Percentiles rank a stretch among this genome's conserved stretches.
Conservation (phyloP, 2,888 invertebrate species). For the Cinara cedri region DNA sequence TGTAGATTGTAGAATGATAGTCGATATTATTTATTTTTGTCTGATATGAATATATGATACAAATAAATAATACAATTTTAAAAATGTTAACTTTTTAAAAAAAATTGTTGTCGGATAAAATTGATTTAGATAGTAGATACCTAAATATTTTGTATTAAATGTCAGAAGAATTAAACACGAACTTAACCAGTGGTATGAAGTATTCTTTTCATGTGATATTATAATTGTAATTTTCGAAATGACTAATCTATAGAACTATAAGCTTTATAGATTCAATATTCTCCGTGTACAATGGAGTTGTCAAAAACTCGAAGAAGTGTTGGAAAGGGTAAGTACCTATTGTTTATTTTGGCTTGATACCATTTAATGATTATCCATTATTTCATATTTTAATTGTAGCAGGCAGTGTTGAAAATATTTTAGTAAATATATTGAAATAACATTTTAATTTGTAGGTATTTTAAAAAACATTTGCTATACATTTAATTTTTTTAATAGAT, state of each 20-base stretch:
- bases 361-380: constrained; percentile 6
- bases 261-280: not conserved
- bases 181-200: no score
- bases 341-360: constrained; percentile 39
- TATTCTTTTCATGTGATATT: not conserved
- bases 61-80: no score
- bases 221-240: not conserved
- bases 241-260: not conserved
- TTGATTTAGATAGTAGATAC: not conserved
- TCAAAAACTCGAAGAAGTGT: constrained; percentile 43
- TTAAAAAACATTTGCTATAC: no score
- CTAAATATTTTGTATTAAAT: not conserved
- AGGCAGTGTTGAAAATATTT: not conserved
- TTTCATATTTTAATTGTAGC: constrained; percentile 11
- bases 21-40: not conserved
- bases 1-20: not conserved
- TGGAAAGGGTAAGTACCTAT: constrained; percentile 48
- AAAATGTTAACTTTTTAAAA: not conserved
- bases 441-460: no score
- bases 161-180: no score
- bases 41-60: constrained; percentile 12
- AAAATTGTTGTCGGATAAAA: not conserved
- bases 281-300: constrained; percentile 24
- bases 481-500: no score
- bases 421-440: no score